These are phyloP conservation scores for Drosophila triauraria DNA, from an alignment of 1,140 invertebrate genomes.

Conservation along the genomic window DNA sequence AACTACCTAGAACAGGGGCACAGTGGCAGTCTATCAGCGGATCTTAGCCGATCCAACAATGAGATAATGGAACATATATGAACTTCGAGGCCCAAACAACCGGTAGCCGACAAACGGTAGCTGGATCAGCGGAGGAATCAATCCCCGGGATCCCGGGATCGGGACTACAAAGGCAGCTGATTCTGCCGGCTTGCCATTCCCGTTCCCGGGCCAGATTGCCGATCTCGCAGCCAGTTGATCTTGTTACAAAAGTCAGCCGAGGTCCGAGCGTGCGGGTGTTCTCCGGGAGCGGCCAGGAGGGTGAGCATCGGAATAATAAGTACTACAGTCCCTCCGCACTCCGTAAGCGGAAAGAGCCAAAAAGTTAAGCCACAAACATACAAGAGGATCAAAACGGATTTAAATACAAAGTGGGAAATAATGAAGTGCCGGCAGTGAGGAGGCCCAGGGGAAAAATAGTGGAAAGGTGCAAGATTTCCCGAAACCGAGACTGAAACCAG, in stretches of 20 bases:
- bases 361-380: constrained; percentile 84
- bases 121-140: constrained; percentile 61
- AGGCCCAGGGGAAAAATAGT: constrained; percentile 20
- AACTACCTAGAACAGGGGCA: constrained; percentile 27
- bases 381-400: constrained; percentile 82
- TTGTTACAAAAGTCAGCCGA: constrained; percentile 76
- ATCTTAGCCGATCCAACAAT: constrained; percentile 76
- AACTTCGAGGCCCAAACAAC: constrained; percentile 68
- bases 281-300: constrained; percentile 14
- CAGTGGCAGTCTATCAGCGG: constrained; percentile 59
- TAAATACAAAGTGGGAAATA: constrained; percentile 83
- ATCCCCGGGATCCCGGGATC: constrained; percentile 50
- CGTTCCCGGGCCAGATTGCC: constrained; percentile 11
- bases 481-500: constrained; percentile 22
- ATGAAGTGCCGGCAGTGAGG: constrained; percentile 65
- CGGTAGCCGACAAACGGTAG: constrained; percentile 57
- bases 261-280: constrained; percentile 71
- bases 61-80: constrained; percentile 81
- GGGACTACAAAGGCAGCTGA: constrained; percentile 70
- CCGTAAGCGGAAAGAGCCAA: constrained; percentile 75
- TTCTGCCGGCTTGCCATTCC: constrained; percentile 26
- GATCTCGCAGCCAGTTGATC: constrained; percentile 68
- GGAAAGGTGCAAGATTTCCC: constrained; percentile 53
- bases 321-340: constrained; percentile 25
- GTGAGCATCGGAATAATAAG: constrained; percentile 22